Evolutionary conservation across 2,797 vertebrate genomes (phyloP).

Genomic region (Furcifer pardalis): DNA sequence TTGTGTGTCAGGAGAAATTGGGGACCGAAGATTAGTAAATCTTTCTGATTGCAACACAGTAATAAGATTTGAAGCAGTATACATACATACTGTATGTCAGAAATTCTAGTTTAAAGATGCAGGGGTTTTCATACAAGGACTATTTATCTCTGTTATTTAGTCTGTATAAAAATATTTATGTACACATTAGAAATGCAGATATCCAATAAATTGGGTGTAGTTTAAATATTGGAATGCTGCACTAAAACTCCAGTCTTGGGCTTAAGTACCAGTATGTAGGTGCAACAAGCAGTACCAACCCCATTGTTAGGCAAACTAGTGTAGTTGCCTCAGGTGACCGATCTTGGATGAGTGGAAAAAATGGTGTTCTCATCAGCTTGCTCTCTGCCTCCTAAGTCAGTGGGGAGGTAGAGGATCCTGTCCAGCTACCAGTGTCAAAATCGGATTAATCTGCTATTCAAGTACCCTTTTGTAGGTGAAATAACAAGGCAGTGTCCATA

Average conservation of each 20-base stretch:
- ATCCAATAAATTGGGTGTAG: constrained; percentile 25
- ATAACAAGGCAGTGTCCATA: neutral
- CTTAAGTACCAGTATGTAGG: no score
- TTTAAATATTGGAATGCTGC: neutral
- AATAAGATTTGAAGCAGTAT: constrained; percentile 37
- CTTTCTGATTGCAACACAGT: constrained; percentile 42
- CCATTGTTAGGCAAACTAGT: neutral
- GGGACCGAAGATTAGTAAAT: neutral
- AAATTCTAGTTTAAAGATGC: neutral
- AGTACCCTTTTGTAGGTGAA: neutral
- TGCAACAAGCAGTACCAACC: neutral
- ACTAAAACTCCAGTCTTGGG: neutral
- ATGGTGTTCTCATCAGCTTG: neutral
- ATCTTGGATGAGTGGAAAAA: neutral
- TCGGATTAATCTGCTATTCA: neutral
- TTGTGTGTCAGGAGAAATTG: neutral
- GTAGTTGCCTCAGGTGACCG: neutral
- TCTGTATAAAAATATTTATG: constrained; percentile 1
- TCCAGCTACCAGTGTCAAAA: neutral
- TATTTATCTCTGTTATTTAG: constrained; percentile 1
- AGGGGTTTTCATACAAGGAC: neutral
- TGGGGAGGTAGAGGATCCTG: neutral
- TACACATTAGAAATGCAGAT: neutral
- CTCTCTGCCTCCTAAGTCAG: no score
- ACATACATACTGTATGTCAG: neutral